Base-by-base conservation (phyloP, 2,888 invertebrate species). In the Pristionchus exspectatus region DNA sequence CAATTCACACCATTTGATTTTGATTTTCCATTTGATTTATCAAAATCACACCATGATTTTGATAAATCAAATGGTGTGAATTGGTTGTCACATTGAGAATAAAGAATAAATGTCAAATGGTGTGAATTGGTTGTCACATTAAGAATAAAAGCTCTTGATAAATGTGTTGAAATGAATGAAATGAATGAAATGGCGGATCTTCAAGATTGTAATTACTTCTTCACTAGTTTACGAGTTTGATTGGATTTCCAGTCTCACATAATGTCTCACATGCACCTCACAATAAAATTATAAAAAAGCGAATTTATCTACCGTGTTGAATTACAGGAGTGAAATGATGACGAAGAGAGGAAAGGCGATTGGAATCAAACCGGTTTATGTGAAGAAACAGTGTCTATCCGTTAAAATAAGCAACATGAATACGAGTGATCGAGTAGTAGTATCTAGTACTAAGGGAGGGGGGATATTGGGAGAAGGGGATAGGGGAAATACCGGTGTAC, bases 401-500 rank as follows among this genome's bases (percentile, higher is more conserved):
- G 27, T 27, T 24, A 14, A 33, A 33, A 24, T 44, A 81, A 81
- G 81, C 81, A 81, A 81, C 81, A 54, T 54, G 81, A 50, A 81
- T 81, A 54, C 81, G 18, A 54, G 24, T n/a, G 54, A 77, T 21
- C 38, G 27, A 27, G 84, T 9, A 59, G 84, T n/a, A n/a, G n/a
- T n/a, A 44, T 44, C 44, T 44, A 44, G 3, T 44, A 38, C 59
- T 59, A 59, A 59, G 4, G 77, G 44, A 9, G 10, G 44, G 24
- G 27, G 69, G 33, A 5, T 87, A 38, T 54, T 30, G 87, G 81
- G 69, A 84, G 81, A 84, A 89, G 85, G 59, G 56, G 10, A 86
- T 24, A 66, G 86, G 69, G 87, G 54, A 69, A 88, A 69, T 85
- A 85, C 84, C 84, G 84, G 84, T 85, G 27, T 59, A 33, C 12